phyloP scores from a whole-genome alignment of 2,797 vertebrate species.

The Rhinogobio ventralis region DNA sequence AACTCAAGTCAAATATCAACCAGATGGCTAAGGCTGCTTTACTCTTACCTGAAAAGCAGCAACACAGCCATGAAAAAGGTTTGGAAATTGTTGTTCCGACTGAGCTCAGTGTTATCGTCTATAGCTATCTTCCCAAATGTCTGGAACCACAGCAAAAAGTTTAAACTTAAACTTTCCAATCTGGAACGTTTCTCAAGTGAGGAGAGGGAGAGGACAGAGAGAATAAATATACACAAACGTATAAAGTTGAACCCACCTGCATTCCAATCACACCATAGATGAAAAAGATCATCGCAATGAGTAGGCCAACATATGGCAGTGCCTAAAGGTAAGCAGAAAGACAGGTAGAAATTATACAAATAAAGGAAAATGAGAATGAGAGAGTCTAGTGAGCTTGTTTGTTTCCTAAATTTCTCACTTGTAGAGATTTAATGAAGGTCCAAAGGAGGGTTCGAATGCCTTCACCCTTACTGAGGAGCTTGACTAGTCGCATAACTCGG shows the following conservation, averaged over 20 bases:
- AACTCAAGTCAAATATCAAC: background rate
- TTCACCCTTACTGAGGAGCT: slow-evolving; percentile 96
- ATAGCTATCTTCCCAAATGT: slow-evolving; percentile 96
- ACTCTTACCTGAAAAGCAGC: slow-evolving; percentile 89
- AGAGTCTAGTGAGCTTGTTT: background rate
- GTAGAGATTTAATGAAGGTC: slow-evolving; percentile 98
- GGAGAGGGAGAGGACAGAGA: background rate
- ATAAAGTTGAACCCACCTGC: slow-evolving; percentile 81
- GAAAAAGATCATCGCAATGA: slow-evolving; percentile 99
- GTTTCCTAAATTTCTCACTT: slow-evolving; percentile 78
- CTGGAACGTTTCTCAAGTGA: background rate
- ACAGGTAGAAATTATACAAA: background rate
- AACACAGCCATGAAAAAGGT: slow-evolving; percentile 97
- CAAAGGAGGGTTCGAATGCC: slow-evolving; percentile 95
- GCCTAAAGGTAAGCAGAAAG: slow-evolving; percentile 77
- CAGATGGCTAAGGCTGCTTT: too few species aligned
- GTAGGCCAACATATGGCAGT: slow-evolving; percentile 93
- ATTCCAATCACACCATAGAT: slow-evolving; percentile 98
- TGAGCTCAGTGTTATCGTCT: slow-evolving; percentile 93
- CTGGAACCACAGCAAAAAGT: slow-evolving; percentile 68
- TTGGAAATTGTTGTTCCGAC: slow-evolving; percentile 98
- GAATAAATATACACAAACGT: background rate
- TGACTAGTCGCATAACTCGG: slow-evolving; percentile 97
- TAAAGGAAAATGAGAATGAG: background rate
- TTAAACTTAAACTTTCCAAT: background rate